A percentile compares a stretch with the other conserved stretches of the same genome.
Evolutionary conservation across 1,140 invertebrate species (phyloP).

Genomic region (Heliothis subflexa): DNA sequence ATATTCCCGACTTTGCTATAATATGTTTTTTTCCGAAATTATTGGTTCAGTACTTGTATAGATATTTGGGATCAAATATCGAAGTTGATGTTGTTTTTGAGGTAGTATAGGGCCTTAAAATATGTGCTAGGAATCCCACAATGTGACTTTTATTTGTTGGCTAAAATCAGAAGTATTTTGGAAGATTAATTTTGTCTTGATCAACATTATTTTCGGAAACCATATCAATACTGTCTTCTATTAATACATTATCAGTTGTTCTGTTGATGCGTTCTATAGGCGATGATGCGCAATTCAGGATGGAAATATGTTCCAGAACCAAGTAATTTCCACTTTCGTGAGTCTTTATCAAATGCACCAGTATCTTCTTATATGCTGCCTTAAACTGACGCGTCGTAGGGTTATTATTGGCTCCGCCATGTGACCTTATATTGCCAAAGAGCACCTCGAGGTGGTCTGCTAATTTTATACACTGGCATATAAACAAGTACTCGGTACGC

Average conservation of each 20-base stretch:
- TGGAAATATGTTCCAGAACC: slow-evolving; percentile 41
- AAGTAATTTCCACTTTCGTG: slow-evolving; percentile 44
- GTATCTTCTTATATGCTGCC: slow-evolving; percentile 45
- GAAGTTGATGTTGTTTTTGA: slow-evolving; percentile 39
- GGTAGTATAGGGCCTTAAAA: too few species aligned
- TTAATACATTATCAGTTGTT: too few species aligned
- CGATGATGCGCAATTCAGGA: slow-evolving; percentile 36
- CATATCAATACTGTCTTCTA: too few species aligned
- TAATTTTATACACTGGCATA: slow-evolving; percentile 48
- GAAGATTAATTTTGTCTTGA: not conserved
- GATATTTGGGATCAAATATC: too few species aligned
- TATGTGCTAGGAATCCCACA: slow-evolving; percentile 18
- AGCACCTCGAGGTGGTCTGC: slow-evolving; percentile 53
- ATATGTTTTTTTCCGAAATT: too few species aligned
- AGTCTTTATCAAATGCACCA: slow-evolving; percentile 42
- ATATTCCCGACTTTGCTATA: too few species aligned
- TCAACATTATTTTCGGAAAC: not conserved
- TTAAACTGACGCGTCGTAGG: slow-evolving; percentile 50
- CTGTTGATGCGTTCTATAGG: slow-evolving; percentile 31
- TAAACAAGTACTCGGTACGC: slow-evolving; percentile 4
- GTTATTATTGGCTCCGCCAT: slow-evolving; percentile 50
- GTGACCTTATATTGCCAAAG: slow-evolving; percentile 49
- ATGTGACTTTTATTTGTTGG: slow-evolving; percentile 24
- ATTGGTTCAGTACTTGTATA: too few species aligned
- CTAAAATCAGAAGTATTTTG: slow-evolving; percentile 30